A percentile compares a stretch with the other conserved stretches of the same genome.
Evolutionary conservation across 2,113 vertebrate genomes (phyloP).

Genomic region (Bagarius yarrelli): DNA sequence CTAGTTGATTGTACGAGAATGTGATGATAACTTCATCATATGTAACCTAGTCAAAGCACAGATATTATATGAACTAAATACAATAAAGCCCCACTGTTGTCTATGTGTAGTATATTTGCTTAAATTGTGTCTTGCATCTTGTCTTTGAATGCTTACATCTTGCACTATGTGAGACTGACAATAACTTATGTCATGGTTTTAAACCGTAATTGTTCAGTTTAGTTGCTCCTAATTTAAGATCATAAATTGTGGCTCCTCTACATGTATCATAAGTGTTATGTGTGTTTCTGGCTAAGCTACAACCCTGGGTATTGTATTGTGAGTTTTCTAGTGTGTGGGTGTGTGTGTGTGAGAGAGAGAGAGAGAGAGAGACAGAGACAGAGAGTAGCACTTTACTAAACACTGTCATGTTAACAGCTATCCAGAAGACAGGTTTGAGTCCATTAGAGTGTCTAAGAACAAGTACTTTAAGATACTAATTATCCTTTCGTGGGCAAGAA

Average conservation of each 20-base stretch:
- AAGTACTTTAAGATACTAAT: slow-evolving; percentile 23
- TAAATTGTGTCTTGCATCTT: too few relatives aligned
- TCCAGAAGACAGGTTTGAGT: slow-evolving; percentile 30
- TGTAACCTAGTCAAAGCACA: too few relatives aligned
- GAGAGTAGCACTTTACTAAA: slow-evolving; percentile 70
- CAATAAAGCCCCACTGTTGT: too few relatives aligned
- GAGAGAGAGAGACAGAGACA: not conserved
- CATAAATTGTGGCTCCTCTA: not conserved
- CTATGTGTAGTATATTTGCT: too few relatives aligned
- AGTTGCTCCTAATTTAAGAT: not conserved
- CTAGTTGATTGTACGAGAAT: not conserved
- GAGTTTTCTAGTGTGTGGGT: not conserved
- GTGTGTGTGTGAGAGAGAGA: too few relatives aligned
- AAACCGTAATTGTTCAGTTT: not conserved
- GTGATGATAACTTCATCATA: not conserved
- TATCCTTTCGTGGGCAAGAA: slow-evolving; percentile 29
- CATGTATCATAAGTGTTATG: not conserved
- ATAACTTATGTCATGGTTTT: not conserved
- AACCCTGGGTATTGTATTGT: not conserved
- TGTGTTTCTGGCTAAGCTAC: not conserved
- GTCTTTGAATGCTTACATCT: not conserved
- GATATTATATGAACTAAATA: too few relatives aligned
- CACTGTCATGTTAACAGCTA: slow-evolving; percentile 51
- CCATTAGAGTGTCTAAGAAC: slow-evolving; percentile 19
- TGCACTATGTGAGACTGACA: too few relatives aligned